Conservation (phyloP, 2,797 vertebrate species). For the Vespertilio murinus region DNA sequence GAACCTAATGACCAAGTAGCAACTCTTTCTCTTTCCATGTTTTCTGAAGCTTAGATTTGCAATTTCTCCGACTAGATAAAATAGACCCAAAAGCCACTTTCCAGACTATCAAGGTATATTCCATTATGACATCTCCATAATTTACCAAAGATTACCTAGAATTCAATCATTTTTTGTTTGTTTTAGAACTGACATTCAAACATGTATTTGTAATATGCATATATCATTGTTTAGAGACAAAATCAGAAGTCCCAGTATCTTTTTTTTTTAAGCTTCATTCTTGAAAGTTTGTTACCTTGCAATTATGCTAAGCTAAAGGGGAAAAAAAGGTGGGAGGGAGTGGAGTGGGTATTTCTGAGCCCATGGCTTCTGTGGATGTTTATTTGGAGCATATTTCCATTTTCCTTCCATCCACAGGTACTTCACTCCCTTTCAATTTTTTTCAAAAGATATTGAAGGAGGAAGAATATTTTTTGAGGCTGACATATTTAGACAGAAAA, state of each 20-base stretch:
- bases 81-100: not conserved
- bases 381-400: slow-evolving; percentile 62
- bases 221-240: not conserved
- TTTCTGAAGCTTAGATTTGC: not conserved
- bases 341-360: slow-evolving; percentile 5
- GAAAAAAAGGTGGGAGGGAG: not conserved
- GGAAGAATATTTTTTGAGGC: not conserved
- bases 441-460: slow-evolving; percentile 34
- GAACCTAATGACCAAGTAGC: not conserved
- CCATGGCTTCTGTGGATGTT: slow-evolving; percentile 59
- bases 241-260: not conserved
- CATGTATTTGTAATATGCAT: not conserved
- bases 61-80: not conserved
- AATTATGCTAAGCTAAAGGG: not conserved
- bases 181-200: not conserved
- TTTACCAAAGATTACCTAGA: not conserved
- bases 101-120: not conserved
- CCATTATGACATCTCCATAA: not conserved
- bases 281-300: not conserved
- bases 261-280: not conserved
- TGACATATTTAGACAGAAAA: not conserved
- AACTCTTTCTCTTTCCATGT: not conserved
- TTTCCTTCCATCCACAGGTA: slow-evolving; percentile 71
- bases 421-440: slow-evolving; percentile 71
- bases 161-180: not conserved